Evolutionary conservation across 2,888 invertebrate species (phyloP).

Genomic region (Julus scanicus): DNA sequence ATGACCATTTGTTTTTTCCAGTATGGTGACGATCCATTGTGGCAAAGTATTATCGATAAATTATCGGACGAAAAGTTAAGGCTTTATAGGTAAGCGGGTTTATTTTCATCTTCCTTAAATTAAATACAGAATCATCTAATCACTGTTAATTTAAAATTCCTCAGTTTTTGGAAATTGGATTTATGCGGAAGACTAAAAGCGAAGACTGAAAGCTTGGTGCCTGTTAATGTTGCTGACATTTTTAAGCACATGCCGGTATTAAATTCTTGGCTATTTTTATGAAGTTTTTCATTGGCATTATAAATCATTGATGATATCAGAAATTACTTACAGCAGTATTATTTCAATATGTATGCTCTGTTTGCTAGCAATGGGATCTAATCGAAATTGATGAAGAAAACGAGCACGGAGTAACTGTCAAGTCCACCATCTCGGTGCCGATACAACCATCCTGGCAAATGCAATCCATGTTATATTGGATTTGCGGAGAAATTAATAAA

Average conservation of each 20-base stretch:
- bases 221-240: neutral
- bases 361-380: slow-evolving; percentile 53
- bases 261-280: neutral
- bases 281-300: neutral
- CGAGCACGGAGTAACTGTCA: slow-evolving; percentile 54
- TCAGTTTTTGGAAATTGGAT: slow-evolving; percentile 52
- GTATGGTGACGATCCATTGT: slow-evolving; percentile 40
- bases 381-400: slow-evolving; percentile 54
- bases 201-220: slow-evolving; percentile 22
- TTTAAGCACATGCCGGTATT: slow-evolving; percentile 54
- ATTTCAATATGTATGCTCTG: neutral
- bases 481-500: slow-evolving; percentile 54
- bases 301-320: neutral
- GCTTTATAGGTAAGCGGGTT: neutral
- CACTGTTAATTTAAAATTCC: neutral
- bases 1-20: neutral
- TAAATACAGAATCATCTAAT: neutral
- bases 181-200: neutral
- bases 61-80: slow-evolving; percentile 44
- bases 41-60: neutral
- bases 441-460: slow-evolving; percentile 53
- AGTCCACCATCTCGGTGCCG: slow-evolving; percentile 54
- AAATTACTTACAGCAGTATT: neutral
- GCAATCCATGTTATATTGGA: slow-evolving; percentile 47
- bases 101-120: neutral